Conservation (phyloP, 2,797 vertebrate species). For the Mergus octosetaceus region DNA sequence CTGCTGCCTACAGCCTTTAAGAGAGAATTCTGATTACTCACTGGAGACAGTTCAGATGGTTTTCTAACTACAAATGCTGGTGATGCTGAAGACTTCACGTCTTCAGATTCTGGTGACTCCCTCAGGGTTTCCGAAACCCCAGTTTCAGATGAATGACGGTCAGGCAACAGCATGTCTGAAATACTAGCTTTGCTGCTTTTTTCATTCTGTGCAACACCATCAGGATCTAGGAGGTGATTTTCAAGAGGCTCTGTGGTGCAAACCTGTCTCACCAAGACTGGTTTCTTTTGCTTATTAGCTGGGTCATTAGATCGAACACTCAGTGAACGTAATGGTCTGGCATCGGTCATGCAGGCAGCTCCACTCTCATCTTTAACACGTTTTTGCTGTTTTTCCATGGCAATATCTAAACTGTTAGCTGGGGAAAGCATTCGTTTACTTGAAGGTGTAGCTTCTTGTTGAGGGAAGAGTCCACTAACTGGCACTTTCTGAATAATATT, state of each 20-base stretch:
- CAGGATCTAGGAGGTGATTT: conserved; percentile 83
- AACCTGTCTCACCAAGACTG: conserved; percentile 91
- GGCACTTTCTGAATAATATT: conserved; percentile 85
- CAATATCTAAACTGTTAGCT: conserved; percentile 98
- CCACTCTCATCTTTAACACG: conserved; percentile 96
- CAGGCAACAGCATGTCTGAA: conserved; percentile 64
- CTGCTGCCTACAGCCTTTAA: conserved; percentile 79
- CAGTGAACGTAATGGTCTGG: conserved; percentile 80
- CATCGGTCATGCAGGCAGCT: conserved; percentile 86
- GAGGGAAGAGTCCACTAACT: conserved; percentile 89
- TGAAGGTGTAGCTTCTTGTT: conserved; percentile 92
- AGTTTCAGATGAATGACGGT: conserved; percentile 68
- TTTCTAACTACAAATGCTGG: conserved; percentile 51
- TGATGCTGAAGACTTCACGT: conserved; percentile 61
- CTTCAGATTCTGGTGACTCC: conserved; percentile 79
- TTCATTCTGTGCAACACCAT: conserved; percentile 77
- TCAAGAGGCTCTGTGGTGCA: conserved; percentile 93
- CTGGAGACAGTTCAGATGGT: conserved; percentile 58
- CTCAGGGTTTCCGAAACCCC: conserved; percentile 74
- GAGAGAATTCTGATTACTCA: conserved; percentile 60
- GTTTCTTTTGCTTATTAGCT: conserved; percentile 86
- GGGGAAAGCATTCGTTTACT: conserved; percentile 98
- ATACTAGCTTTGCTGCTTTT: conserved; percentile 55
- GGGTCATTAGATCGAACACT: conserved; percentile 83
- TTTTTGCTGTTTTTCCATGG: conserved; percentile 99